Percentiles rank a stretch among this genome's conserved stretches.
Conservation (phyloP, 2,888 invertebrate species). For the Pantelozetes paolii region DNA sequence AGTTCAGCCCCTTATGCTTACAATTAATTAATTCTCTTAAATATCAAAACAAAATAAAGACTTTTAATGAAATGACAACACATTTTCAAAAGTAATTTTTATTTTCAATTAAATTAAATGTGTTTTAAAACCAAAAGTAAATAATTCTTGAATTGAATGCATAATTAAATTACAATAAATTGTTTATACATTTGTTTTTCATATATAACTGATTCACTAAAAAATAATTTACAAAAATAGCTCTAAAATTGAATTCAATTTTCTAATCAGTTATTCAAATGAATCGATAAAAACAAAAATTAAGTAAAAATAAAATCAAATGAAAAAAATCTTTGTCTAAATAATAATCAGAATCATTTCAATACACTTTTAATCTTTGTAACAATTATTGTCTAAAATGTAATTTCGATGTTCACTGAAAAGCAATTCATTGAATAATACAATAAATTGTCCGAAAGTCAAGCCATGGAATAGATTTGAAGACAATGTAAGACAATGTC, state of each 20-base stretch:
- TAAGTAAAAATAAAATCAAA: conserved; percentile 4
- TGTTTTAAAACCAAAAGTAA: too few relatives aligned
- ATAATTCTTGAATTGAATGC: neutral
- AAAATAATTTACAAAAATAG: conserved; percentile 35
- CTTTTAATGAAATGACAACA: too few relatives aligned
- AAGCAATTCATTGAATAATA: neutral
- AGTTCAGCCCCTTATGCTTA: too few relatives aligned
- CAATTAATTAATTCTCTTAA: too few relatives aligned
- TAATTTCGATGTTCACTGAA: conserved; percentile 6
- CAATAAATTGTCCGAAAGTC: too few relatives aligned
- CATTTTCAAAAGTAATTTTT: too few relatives aligned
- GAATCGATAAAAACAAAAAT: neutral
- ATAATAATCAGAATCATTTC: neutral
- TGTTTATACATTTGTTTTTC: too few relatives aligned
- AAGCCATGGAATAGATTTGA: too few relatives aligned
- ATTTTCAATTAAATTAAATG: too few relatives aligned
- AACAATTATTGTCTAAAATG: neutral
- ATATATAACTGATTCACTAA: conserved; percentile 26
- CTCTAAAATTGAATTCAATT: conserved; percentile 17
- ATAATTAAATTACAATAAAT: conserved; percentile 10
- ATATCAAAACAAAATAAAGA: too few relatives aligned
- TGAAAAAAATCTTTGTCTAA: conserved; percentile 16
- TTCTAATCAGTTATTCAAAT: neutral
- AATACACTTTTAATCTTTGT: neutral
- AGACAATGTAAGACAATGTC: too few relatives aligned